These are phyloP conservation scores for Apis cerana DNA, from an alignment of 1,140 invertebrate genomes.

Conservation along the genomic window DNA sequence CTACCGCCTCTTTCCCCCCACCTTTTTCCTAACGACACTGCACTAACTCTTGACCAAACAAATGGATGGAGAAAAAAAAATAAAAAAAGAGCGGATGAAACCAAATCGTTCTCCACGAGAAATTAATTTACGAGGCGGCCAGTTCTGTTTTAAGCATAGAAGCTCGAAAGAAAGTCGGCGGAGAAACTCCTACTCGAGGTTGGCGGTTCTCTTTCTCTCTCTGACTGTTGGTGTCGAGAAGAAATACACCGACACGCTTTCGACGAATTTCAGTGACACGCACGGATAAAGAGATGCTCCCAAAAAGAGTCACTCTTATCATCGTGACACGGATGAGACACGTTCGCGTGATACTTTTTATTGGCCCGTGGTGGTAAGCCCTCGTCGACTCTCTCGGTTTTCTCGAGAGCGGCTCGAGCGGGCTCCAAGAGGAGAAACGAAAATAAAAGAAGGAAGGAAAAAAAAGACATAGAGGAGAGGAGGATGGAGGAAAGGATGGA, in stretches of 20 bases:
- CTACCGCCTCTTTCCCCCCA: not conserved
- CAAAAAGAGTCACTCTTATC: conserved; percentile 51
- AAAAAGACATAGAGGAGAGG: not conserved
- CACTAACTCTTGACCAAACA: not conserved
- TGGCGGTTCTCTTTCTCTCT: not conserved
- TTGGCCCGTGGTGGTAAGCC: conserved; percentile 42
- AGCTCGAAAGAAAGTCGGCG: not conserved
- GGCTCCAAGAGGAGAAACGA: not conserved
- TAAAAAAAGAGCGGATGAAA: not conserved
- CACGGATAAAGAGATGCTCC: conserved; percentile 51
- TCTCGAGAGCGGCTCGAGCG: not conserved
- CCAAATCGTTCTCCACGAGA: not conserved
- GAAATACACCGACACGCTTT: conserved; percentile 50
- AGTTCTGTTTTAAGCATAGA: conserved; percentile 1
- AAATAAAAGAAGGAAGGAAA: conserved; percentile 4
- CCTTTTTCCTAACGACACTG: not conserved
- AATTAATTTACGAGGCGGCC: conserved; percentile 23
- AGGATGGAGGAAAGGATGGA: not conserved
- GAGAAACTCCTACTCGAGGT: conserved; percentile 18
- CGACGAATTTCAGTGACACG: conserved; percentile 44
- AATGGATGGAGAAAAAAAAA: not conserved
- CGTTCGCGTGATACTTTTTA: conserved; percentile 55
- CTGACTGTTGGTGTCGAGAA: conserved; percentile 6
- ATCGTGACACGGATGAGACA: conserved; percentile 40
- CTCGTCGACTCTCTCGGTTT: not conserved